phyloP scores from a whole-genome alignment of 2,797 vertebrate species.

The Mus minutoides region DNA sequence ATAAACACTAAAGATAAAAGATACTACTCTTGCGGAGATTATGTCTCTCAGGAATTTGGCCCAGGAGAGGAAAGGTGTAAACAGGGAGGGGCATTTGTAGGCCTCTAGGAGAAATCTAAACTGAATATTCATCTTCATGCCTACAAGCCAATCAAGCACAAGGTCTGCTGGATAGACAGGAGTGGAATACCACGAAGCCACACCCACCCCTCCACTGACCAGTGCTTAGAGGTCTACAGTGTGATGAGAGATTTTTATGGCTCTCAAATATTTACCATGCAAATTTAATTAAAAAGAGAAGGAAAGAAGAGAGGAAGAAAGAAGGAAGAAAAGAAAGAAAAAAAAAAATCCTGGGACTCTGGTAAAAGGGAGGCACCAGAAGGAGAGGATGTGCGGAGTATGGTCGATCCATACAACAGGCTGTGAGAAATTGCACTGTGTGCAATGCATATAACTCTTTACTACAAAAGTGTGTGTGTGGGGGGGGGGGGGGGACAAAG shows the following conservation, averaged over 20 bases:
- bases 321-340: background rate
- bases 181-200: background rate
- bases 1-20: background rate
- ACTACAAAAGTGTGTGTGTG: no score
- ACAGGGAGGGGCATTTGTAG: fast-evolving
- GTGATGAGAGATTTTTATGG: background rate
- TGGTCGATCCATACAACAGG: background rate
- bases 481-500: background rate
- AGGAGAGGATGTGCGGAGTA: background rate
- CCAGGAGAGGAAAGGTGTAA: constrained; percentile 13
- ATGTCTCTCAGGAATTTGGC: background rate
- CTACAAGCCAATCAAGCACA: background rate
- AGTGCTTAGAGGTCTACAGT: background rate
- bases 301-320: background rate
- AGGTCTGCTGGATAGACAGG: background rate
- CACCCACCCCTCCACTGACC: background rate
- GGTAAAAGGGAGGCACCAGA: background rate
- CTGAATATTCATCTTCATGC: background rate
- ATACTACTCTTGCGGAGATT: background rate
- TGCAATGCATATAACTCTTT: background rate
- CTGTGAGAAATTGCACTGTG: background rate
- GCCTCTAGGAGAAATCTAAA: background rate
- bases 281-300: background rate
- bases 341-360: background rate
- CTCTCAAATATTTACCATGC: background rate